Evolutionary conservation across 2,888 invertebrate species (phyloP).

Genomic region (Neocrepidodera transversa): DNA sequence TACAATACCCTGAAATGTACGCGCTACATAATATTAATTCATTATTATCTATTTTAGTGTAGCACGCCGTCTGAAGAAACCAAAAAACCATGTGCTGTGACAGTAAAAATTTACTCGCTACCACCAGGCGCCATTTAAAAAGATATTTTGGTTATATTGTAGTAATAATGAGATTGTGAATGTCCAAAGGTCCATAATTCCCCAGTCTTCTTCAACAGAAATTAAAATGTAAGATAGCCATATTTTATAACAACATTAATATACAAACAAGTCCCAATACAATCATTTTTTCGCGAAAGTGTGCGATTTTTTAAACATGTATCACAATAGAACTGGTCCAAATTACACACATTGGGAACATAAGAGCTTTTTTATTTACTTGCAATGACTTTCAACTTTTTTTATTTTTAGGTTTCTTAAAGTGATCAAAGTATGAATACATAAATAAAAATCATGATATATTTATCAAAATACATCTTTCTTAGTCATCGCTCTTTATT

Average conservation of each 20-base stretch:
- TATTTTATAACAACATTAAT: not conserved
- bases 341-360: too few species aligned
- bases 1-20: constrained; percentile 62
- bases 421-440: too few species aligned
- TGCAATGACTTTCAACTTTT: too few species aligned
- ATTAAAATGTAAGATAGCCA: constrained; percentile 12
- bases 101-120: constrained; percentile 43
- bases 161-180: constrained; percentile 33
- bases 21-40: constrained; percentile 38
- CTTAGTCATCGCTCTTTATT: too few species aligned
- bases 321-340: too few species aligned
- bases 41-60: constrained; percentile 41
- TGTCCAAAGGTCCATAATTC: constrained; percentile 21
- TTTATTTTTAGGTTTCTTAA: too few species aligned
- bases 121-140: constrained; percentile 55
- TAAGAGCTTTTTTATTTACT: too few species aligned
- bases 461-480: too few species aligned
- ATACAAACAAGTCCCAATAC: too few species aligned
- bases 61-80: constrained; percentile 34
- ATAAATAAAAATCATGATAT: too few species aligned
- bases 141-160: constrained; percentile 56
- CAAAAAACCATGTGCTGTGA: constrained; percentile 38
- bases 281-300: too few species aligned
- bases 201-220: constrained; percentile 22
- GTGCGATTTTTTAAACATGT: too few species aligned